Evolutionary conservation across 1,140 invertebrate species (phyloP), one percentile per base, ranked within the genome.

Genomic region (Megalopta genalis): DNA sequence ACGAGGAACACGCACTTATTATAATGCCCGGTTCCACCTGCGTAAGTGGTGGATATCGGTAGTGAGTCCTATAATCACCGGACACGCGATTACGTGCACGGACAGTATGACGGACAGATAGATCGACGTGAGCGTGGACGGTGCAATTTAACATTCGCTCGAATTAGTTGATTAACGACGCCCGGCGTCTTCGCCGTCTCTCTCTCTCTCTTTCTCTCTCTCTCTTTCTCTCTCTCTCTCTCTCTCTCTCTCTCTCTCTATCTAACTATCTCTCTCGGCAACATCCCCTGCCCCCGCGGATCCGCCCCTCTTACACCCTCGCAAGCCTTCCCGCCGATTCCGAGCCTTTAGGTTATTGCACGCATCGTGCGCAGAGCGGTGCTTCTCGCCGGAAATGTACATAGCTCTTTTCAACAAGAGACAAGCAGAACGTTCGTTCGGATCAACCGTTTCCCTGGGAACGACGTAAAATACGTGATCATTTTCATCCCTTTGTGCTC

Each of bases 111-210:
- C 84, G 78, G 83, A 85, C 84, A 78, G 85, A 86, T 65, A 71
- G 86, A 87, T 71, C 81, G 83, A 87, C 72, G 71, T 69, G 67
- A 68, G 67, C 77, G 65, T 70, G 70, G 75, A 87, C 81, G 82
- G 77, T 85, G 83, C 82, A 88, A 89, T 87, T 90, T 90, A 90
- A 88, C 84, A 88, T 89, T 90, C 79, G 85, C 74, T 82, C 75
- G 85, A 89, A 90, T 90, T 90, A 90, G 84, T 90, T 88, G 87
- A 90, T 90, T 89, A 89, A 87, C 82, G 80, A 60, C 59, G 71
- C 59, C 21, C 54, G 54, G 0, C 9, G 32, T n/a, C 60, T 16
- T 54, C 76, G 49, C 12, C 18, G 32, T 2, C 32, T 32, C 4
- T 32, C 32, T 4, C 4, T 4, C 32, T 32, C 32, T 4, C 32